Base-by-base conservation (phyloP, 2,113 vertebrate species). In the Clupea harengus region DNA sequence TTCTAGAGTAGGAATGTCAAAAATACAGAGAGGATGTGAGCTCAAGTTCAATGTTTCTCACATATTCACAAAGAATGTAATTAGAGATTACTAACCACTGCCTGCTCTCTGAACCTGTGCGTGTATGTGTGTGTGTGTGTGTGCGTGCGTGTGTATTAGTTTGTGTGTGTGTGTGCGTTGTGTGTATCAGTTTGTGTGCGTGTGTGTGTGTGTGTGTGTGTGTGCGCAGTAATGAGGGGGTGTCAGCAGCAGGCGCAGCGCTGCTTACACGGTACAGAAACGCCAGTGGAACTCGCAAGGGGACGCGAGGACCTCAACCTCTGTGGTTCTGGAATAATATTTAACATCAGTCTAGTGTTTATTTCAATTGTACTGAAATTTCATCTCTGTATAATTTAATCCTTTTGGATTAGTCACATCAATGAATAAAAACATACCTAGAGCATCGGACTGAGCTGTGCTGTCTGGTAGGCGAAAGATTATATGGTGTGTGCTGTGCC, bases 401-500 rank as follows among this genome's bases (percentile, higher is more conserved):
- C 94, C 92, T 92, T 91, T 91, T 92, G 92, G 92, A 93, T 92
- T 92, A 90, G 92, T 2, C n/a, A 88, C 94, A 95, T 94, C 95
- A 96, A 95, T 1, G 11, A 88, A 88, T 88, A 90, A 87, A 88
- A 81, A 88, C 95, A 95, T 95, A 95, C 95, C 95, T 5, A 8
- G 0, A 72, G 0, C 18, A 17, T 44, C 15, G 9, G 45, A 4
- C 11, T 84, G 20, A 81, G 60, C 17, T 47, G 54, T 47, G 25
- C 11, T 82, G 22, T 75, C 39, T 45, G 45, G 45, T 57, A 84
- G 1, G 57, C 1, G 57, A 8, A 8, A n/a, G 22, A n/a, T 4
- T n/a, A 0, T 60, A 22, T 60, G 22, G 15, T 54, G 4, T 22
- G 54, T 60, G 6, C 4, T 60, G 57, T 54, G 50, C 17, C 2